phyloP scores from a whole-genome alignment of 2,888 invertebrate species.

The Strigamia maritima region DNA sequence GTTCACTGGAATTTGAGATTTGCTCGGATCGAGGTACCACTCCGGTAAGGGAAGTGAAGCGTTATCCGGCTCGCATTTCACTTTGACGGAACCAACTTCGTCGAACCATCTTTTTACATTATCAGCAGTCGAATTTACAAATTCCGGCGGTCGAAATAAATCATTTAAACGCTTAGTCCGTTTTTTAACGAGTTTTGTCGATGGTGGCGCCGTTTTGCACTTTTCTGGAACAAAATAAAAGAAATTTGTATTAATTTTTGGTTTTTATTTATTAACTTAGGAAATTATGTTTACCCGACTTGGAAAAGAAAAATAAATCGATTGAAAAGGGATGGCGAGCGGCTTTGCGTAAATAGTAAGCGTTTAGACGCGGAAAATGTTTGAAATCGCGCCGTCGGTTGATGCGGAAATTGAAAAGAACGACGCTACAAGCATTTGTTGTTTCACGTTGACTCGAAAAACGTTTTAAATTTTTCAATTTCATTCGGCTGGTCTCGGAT shows the following conservation, averaged over 20 bases:
- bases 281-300: not conserved
- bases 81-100: not conserved
- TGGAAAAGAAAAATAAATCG: not conserved
- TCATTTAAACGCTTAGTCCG: not conserved
- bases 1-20: constrained; percentile 38
- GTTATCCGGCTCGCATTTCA: not conserved
- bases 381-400: not conserved
- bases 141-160: not conserved
- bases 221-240: not conserved
- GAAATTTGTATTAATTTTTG: no score
- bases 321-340: not conserved
- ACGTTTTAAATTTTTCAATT: not conserved
- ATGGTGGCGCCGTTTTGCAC: not conserved
- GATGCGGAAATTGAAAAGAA: not conserved
- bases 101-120: not conserved
- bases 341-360: not conserved
- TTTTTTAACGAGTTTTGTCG: not conserved
- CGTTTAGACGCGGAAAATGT: not conserved
- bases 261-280: not conserved
- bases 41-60: constrained; percentile 38
- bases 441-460: not conserved
- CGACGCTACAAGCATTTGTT: not conserved
- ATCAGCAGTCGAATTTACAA: not conserved
- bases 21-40: constrained; percentile 41
- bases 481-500: not conserved